Percentiles rank a stretch among this genome's conserved stretches.
These are phyloP conservation scores for Ascaphus truei DNA, from an alignment of 2,113 vertebrate species.

Conservation along the genomic window DNA sequence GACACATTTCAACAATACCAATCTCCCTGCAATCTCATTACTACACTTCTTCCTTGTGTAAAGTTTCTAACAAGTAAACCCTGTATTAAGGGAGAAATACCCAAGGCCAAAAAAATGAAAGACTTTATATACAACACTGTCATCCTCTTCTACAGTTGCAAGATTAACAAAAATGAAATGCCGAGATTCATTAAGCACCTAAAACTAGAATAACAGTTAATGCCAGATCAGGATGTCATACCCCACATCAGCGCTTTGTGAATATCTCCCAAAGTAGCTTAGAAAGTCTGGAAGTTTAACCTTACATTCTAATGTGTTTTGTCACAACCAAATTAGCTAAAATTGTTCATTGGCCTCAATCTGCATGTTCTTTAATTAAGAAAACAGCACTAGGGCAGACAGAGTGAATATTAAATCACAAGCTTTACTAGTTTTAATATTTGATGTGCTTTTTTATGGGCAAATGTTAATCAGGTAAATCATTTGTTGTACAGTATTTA, in stretches of 20 bases:
- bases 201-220: too few relatives aligned
- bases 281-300: neutral
- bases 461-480: too few relatives aligned
- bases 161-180: neutral
- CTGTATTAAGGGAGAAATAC: neutral
- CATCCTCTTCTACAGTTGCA: slow-evolving; percentile 1
- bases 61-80: slow-evolving; percentile 4
- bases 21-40: slow-evolving; percentile 10
- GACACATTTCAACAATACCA: slow-evolving; percentile 8
- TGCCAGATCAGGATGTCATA: too few relatives aligned
- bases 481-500: too few relatives aligned
- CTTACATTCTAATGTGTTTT: neutral
- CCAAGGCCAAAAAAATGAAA: slow-evolving; percentile 5
- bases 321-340: neutral
- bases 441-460: too few relatives aligned
- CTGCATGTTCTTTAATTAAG: too few relatives aligned
- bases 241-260: too few relatives aligned
- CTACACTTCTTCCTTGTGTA: neutral
- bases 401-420: too few relatives aligned
- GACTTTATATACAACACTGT: neutral
- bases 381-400: too few relatives aligned
- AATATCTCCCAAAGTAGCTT: neutral
- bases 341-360: neutral
- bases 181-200: too few relatives aligned
- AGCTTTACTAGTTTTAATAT: too few relatives aligned